Conservation (phyloP, 2,113 vertebrate genomes). For the Grallaria varia region DNA sequence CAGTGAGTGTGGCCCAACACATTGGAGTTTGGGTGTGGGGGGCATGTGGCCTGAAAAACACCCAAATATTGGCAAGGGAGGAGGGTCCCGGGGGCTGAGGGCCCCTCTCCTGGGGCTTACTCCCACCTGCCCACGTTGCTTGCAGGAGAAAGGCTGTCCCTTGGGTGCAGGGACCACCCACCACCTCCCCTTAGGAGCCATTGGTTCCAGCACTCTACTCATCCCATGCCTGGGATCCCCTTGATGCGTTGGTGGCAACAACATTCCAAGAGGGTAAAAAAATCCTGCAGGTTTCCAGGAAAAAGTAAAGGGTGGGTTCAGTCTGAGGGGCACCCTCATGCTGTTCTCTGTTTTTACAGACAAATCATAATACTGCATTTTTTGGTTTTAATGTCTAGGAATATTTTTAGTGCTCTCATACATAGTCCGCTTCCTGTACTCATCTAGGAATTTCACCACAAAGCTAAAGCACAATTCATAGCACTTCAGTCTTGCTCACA, state of each 20-base stretch:
- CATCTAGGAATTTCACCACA: background rate
- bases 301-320: background rate
- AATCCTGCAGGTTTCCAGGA: background rate
- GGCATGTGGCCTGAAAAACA: background rate
- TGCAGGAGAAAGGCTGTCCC: background rate
- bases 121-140: background rate
- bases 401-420: background rate
- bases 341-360: background rate
- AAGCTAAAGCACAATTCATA: background rate
- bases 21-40: accelerated
- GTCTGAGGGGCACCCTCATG: background rate
- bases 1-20: no score
- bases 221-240: background rate
- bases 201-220: background rate
- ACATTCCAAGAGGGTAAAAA: background rate
- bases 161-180: accelerated
- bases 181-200: background rate
- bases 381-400: background rate
- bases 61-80: background rate
- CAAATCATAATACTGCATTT: background rate
- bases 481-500: background rate
- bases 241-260: background rate
- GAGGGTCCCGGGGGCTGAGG: background rate
- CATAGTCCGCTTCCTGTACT: background rate
- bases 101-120: background rate